Evolutionary conservation across 2,888 invertebrate species (phyloP).

Genomic region (Myopa testacea): DNA sequence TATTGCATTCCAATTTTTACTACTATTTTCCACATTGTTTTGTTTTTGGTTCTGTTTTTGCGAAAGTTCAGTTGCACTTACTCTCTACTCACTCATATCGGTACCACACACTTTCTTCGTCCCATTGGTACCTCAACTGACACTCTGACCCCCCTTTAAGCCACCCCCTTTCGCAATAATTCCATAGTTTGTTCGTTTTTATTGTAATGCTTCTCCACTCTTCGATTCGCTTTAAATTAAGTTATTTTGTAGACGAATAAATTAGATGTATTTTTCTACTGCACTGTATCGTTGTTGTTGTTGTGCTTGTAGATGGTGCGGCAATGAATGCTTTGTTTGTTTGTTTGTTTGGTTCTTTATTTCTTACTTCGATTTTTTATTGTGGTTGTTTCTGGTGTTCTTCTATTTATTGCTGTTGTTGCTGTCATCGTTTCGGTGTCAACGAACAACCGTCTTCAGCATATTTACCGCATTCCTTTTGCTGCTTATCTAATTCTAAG

Average conservation of each 20-base stretch:
- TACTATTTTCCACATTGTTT: neutral
- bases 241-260: conserved; percentile 37
- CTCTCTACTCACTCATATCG: neutral
- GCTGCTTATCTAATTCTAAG: neutral
- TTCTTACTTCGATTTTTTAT: conserved; percentile 3
- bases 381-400: neutral
- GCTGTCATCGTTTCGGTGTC: neutral
- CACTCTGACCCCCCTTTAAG: neutral
- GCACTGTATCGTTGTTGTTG: conserved; percentile 2
- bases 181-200: conserved; percentile 27
- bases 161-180: conserved; percentile 7
- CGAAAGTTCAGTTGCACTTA: conserved; percentile 23
- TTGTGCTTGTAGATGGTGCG: conserved; percentile 7
- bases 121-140: neutral
- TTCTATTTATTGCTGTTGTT: neutral
- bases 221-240: conserved; percentile 36
- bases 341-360: neutral
- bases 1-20: conserved; percentile 22
- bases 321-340: conserved; percentile 16
- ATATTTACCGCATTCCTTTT: neutral
- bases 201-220: conserved; percentile 37
- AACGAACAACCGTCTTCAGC: neutral
- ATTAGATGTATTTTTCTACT: neutral
- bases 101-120: neutral
- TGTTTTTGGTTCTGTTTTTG: conserved; percentile 10